phyloP scores from a whole-genome alignment of 1,140 invertebrate genomes.

The Eulimnadia texana region DNA sequence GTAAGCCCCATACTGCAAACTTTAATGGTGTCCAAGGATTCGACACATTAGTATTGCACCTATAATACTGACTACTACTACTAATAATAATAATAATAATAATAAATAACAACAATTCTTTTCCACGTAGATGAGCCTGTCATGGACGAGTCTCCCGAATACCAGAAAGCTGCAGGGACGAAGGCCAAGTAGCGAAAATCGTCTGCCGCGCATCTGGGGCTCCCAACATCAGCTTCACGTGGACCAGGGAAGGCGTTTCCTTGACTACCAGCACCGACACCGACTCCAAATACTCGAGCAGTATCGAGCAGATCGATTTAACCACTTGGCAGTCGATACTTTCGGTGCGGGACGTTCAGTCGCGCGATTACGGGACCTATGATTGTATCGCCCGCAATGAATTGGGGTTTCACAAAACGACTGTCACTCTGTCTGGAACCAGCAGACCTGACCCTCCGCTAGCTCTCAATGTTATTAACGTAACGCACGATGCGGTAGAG shows the following conservation, averaged over 20 bases:
- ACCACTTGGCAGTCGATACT: slow-evolving; percentile 63
- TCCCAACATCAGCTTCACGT: slow-evolving; percentile 65
- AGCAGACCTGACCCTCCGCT: slow-evolving; percentile 63
- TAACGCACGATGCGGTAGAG: slow-evolving; percentile 74
- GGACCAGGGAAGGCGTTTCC: slow-evolving; percentile 53
- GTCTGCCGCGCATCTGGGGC: slow-evolving; percentile 67
- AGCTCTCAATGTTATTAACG: slow-evolving; percentile 58
- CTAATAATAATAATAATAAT: no score
- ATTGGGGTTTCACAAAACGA: slow-evolving; percentile 57
- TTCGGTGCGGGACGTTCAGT: slow-evolving; percentile 62
- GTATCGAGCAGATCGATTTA: slow-evolving; percentile 39
- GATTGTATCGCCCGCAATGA: slow-evolving; percentile 76
- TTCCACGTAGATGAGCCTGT: slow-evolving; percentile 72
- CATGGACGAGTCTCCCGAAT: slow-evolving; percentile 63
- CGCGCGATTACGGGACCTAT: slow-evolving; percentile 76
- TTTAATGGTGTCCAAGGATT: no score
- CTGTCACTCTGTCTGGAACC: slow-evolving; percentile 66
- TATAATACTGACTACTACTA: no score
- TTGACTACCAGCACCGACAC: no score
- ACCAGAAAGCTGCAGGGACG: slow-evolving; percentile 72
- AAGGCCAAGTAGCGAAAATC: slow-evolving; percentile 61
- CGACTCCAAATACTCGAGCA: slow-evolving; percentile 56
- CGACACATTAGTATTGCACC: no score
- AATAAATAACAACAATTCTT: not conserved
- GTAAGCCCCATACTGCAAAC: no score